These are phyloP conservation scores for Delphinus delphis DNA, from an alignment of 2,113 vertebrate species.

Conservation along the genomic window DNA sequence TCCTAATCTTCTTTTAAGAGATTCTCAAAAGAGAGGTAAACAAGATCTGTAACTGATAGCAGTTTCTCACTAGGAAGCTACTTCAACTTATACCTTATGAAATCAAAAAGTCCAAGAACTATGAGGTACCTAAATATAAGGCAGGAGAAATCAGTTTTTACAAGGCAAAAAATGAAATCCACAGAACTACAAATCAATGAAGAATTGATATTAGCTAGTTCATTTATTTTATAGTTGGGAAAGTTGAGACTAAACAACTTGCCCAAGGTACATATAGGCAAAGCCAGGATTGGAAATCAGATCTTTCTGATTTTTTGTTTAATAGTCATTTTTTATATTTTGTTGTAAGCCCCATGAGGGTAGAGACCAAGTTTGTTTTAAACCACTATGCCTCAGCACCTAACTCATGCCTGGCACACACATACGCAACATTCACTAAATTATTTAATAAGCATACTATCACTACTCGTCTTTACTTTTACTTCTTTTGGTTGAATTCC, in stretches of 20 bases:
- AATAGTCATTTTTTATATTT: background rate
- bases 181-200: background rate
- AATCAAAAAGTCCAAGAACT: background rate
- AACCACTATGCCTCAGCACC: background rate
- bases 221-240: background rate
- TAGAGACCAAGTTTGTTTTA: background rate
- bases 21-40: background rate
- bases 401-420: background rate
- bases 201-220: background rate
- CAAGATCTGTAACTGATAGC: background rate
- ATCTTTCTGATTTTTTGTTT: background rate
- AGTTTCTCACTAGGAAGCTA: background rate
- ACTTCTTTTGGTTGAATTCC: background rate
- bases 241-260: background rate
- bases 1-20: background rate
- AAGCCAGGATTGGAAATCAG: background rate
- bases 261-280: background rate
- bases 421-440: background rate
- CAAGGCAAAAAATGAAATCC: conserved; percentile 1
- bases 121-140: background rate
- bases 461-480: background rate
- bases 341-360: background rate
- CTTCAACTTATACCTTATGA: background rate
- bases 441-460: background rate
- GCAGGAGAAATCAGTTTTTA: conserved; percentile 26